These are phyloP conservation scores for Lepus timidus DNA, from an alignment of 2,113 vertebrate species.

Conservation along the genomic window DNA sequence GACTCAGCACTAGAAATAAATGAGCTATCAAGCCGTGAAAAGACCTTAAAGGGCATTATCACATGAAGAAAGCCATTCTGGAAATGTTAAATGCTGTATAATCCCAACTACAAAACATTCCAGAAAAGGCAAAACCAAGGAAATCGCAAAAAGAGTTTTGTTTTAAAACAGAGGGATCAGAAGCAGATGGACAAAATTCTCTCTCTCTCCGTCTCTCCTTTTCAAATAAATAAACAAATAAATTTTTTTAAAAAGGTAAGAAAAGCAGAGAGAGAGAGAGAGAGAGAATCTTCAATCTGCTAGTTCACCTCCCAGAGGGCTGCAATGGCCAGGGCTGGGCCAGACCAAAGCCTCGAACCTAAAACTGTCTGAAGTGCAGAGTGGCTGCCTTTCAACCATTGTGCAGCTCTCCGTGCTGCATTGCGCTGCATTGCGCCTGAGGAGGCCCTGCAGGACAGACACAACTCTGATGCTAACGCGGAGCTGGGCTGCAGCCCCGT, in stretches of 20 bases:
- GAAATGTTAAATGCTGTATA: neutral
- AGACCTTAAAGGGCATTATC: neutral
- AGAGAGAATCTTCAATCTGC: too few species aligned
- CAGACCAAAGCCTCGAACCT: too few species aligned
- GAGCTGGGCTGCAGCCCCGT: neutral
- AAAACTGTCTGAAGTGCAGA: neutral
- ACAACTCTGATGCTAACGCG: neutral
- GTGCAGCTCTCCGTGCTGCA: neutral
- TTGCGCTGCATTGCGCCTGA: neutral
- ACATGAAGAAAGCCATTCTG: neutral
- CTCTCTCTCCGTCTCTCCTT: too few species aligned
- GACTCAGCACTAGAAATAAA: conserved; percentile 16
- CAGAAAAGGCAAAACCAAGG: neutral
- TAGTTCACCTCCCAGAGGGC: too few species aligned
- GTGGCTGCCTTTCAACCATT: neutral
- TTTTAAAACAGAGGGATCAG: neutral
- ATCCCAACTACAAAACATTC: neutral
- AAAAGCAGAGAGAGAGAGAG: too few species aligned
- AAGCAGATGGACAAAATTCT: too few species aligned
- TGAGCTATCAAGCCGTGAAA: neutral
- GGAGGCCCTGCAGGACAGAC: neutral
- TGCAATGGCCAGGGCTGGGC: too few species aligned
- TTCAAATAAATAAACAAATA: too few species aligned
- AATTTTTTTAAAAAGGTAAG: too few species aligned
- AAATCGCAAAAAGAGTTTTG: too few species aligned